Conservation (phyloP, 1,140 invertebrate genomes). For the Drosophila jambulina region DNA sequence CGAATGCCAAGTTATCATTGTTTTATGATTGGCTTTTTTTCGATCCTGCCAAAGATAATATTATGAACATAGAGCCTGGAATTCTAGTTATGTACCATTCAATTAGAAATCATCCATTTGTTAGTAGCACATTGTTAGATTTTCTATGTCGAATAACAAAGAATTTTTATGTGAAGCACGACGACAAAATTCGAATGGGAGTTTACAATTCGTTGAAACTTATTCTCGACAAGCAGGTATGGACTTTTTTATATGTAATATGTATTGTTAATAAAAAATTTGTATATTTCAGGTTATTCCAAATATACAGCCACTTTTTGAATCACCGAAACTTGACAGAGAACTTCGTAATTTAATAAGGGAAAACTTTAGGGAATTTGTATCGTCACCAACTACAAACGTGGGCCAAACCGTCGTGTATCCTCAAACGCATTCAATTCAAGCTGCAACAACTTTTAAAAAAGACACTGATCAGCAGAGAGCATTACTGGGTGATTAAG, state of each 20-base stretch:
- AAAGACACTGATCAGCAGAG: constrained; percentile 75
- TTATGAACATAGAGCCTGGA: constrained; percentile 99
- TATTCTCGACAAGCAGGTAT: constrained; percentile 97
- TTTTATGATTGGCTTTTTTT: constrained; percentile 99
- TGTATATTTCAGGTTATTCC: constrained; percentile 87
- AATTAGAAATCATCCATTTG: constrained; percentile 97
- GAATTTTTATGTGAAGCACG: constrained; percentile 94
- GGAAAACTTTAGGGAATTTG: constrained; percentile 97
- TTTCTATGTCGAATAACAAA: constrained; percentile 98
- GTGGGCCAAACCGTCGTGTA: constrained; percentile 54
- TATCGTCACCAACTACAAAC: constrained; percentile 87
- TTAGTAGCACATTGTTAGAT: constrained; percentile 97
- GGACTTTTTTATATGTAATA: not conserved
- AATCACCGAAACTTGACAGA: constrained; percentile 96
- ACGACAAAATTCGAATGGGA: constrained; percentile 94
- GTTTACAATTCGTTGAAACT: constrained; percentile 96
- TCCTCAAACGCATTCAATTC: constrained; percentile 48
- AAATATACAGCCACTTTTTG: constrained; percentile 95
- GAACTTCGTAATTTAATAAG: constrained; percentile 94
- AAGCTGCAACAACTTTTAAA: constrained; percentile 55
- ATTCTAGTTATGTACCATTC: constrained; percentile 99
- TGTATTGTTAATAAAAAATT: not conserved
- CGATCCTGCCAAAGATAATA: constrained; percentile 97
- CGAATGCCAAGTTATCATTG: constrained; percentile 97
- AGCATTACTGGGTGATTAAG: constrained; percentile 27